Evolutionary conservation across 1,140 invertebrate species (phyloP).

Genomic region (Brachionus sp.): DNA sequence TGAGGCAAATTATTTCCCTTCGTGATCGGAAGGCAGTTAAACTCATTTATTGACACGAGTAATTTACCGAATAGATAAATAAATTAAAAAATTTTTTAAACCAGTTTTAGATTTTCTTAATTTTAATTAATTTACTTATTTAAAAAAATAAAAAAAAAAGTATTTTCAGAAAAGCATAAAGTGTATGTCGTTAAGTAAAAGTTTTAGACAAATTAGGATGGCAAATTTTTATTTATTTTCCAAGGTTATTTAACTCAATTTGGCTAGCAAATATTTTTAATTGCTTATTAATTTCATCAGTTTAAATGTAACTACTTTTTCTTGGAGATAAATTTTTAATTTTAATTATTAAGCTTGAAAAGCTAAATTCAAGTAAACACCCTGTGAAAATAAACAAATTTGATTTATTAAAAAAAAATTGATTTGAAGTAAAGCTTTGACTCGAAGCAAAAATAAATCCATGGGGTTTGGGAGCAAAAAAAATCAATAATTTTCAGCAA

Average conservation of each 20-base stretch:
- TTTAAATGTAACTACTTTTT: background rate
- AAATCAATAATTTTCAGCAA: background rate
- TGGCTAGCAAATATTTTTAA: no score
- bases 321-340: background rate
- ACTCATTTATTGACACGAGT: background rate
- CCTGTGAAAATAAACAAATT: background rate
- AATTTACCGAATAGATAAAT: background rate
- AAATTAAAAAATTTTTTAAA: background rate
- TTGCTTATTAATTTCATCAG: background rate
- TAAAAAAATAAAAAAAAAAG: no score
- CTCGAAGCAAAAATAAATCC: background rate
- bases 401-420: background rate
- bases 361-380: background rate
- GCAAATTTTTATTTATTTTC: no score
- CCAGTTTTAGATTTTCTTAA: no score
- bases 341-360: background rate
- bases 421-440: background rate
- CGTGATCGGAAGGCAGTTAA: background rate
- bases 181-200: no score
- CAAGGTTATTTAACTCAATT: no score
- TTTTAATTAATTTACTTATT: no score
- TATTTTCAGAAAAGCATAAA: no score
- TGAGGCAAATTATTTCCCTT: background rate
- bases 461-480: background rate
- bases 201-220: no score